These are phyloP conservation scores for Trichomalopsis sarcophagae DNA, from an alignment of 1,140 invertebrate species.

Conservation along the genomic window DNA sequence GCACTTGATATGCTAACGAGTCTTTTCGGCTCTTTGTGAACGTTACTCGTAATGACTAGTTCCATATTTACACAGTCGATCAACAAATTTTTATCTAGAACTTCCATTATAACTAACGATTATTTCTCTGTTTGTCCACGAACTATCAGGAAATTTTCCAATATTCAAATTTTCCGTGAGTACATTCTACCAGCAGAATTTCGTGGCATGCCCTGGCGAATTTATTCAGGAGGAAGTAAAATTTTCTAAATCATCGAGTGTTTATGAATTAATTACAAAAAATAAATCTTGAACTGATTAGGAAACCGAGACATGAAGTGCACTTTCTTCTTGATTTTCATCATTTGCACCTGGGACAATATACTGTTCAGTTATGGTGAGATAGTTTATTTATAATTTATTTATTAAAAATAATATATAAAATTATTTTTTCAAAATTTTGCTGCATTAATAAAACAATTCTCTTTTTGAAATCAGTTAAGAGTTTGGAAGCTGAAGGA, in stretches of 20 bases:
- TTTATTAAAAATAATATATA: background rate
- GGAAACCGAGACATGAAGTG: background rate
- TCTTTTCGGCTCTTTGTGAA: too few species aligned
- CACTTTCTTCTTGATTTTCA: background rate
- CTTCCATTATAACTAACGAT: too few species aligned
- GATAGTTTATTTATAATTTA: too few species aligned
- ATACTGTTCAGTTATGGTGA: background rate
- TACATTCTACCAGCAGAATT: background rate
- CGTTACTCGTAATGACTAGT: background rate
- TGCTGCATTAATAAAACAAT: too few species aligned
- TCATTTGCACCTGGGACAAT: background rate
- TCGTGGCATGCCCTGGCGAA: background rate
- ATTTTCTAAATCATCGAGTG: background rate
- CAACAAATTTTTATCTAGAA: background rate
- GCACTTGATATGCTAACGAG: too few species aligned
- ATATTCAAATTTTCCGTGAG: background rate
- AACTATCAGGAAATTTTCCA: background rate
- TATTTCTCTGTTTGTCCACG: too few species aligned
- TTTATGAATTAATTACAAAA: too few species aligned
- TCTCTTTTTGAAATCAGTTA: background rate
- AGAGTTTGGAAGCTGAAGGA: constrained; percentile 1
- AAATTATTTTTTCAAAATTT: background rate
- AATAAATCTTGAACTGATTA: background rate
- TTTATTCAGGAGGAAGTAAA: background rate
- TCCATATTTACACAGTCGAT: background rate